Percentiles rank a stretch among this genome's conserved stretches.
Conservation (phyloP, 1,140 invertebrate genomes). For the Conus betulinus region DNA sequence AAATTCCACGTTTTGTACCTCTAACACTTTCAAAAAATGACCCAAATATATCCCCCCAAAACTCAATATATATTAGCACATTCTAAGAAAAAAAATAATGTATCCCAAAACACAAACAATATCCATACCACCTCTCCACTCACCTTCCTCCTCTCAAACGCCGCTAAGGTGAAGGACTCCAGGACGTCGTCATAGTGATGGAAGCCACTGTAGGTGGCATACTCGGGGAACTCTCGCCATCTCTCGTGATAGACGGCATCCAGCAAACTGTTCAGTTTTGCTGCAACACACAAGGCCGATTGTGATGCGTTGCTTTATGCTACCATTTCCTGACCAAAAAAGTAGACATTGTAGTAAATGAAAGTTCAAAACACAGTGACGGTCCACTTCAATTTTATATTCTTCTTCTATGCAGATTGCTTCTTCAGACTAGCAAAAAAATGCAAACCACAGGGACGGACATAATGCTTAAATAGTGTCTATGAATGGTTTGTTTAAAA, state of each 20-base stretch:
- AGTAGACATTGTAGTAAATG: neutral
- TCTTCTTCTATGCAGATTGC: too few relatives aligned
- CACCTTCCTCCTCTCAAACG: slow-evolving; percentile 55
- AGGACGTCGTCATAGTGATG: slow-evolving; percentile 53
- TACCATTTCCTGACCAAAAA: neutral
- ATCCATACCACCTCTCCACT: neutral
- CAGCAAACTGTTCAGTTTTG: slow-evolving; percentile 34
- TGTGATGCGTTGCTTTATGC: neutral
- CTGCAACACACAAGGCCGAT: neutral
- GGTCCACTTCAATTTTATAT: too few relatives aligned
- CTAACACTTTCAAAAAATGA: too few relatives aligned
- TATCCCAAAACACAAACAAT: too few relatives aligned
- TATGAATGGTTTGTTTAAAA: too few relatives aligned
- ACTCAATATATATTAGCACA: too few relatives aligned
- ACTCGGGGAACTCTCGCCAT: slow-evolving; percentile 55
- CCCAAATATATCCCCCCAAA: too few relatives aligned
- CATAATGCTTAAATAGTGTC: too few relatives aligned
- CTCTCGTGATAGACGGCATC: slow-evolving; percentile 45
- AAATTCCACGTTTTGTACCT: too few relatives aligned
- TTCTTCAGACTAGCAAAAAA: too few relatives aligned
- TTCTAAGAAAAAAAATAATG: too few relatives aligned
- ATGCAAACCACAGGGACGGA: too few relatives aligned
- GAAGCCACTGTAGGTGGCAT: slow-evolving; percentile 49
- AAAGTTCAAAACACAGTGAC: neutral
- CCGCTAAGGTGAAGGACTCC: slow-evolving; percentile 52